These are phyloP conservation scores for Calephelis perditalis DNA, from an alignment of 2,888 invertebrate species.

Conservation along the genomic window DNA sequence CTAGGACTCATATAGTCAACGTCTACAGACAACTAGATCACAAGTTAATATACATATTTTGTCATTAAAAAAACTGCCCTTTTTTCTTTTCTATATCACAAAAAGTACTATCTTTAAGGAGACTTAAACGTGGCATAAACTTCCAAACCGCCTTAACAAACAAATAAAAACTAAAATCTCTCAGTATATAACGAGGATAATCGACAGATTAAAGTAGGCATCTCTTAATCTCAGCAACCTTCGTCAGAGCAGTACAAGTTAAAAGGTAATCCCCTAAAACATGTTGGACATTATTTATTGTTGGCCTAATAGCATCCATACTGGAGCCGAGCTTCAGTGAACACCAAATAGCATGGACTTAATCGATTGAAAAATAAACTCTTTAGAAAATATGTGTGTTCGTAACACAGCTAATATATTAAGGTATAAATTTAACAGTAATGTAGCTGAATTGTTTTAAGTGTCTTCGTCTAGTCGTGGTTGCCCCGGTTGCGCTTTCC, in stretches of 20 bases:
- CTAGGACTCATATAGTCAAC: too few relatives aligned
- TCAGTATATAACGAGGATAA: too few relatives aligned
- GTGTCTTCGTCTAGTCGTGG: too few relatives aligned
- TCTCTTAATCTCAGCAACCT: slow-evolving; percentile 41
- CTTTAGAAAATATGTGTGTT: slow-evolving; percentile 6
- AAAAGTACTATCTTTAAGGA: too few relatives aligned
- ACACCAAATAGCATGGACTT: slow-evolving; percentile 34
- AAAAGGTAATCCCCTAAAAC: slow-evolving; percentile 64
- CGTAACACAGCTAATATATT: slow-evolving; percentile 6
- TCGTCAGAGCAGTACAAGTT: slow-evolving; percentile 56
- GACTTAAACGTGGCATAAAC: too few relatives aligned
- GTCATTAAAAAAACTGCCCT: too few relatives aligned
- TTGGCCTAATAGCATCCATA: slow-evolving; percentile 65
- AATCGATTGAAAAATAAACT: slow-evolving; percentile 12
- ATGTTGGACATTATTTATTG: slow-evolving; percentile 71
- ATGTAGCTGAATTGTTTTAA: too few relatives aligned
- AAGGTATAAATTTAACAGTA: background rate
- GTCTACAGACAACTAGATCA: too few relatives aligned
- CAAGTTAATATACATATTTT: too few relatives aligned
- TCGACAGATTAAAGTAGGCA: slow-evolving; percentile 19
- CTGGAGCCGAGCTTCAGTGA: slow-evolving; percentile 46
- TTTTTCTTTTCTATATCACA: too few relatives aligned
- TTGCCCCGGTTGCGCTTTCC: too few relatives aligned
- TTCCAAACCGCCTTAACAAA: background rate
- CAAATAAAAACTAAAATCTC: slow-evolving; percentile 9